Percentiles rank a stretch among this genome's conserved stretches.
Evolutionary conservation across 2,888 invertebrate genomes (phyloP).

Genomic region (Drosophila anomalata): DNA sequence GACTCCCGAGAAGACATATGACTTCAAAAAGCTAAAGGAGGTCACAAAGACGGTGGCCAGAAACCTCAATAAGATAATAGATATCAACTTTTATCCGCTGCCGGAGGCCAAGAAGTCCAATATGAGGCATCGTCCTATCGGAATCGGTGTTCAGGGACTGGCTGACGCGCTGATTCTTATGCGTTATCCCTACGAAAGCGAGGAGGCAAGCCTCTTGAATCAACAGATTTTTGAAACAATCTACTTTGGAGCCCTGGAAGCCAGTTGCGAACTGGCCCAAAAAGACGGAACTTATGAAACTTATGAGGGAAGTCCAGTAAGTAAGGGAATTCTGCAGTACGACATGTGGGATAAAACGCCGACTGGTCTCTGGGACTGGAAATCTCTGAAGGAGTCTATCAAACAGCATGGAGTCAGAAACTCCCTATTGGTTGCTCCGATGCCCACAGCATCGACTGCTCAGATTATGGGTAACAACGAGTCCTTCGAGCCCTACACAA

Average conservation of each 20-base stretch:
- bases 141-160: conserved; percentile 98
- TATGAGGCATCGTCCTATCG: conserved; percentile 92
- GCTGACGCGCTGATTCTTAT: conserved; percentile 98
- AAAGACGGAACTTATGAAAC: conserved; percentile 94
- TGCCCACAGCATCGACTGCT: conserved; percentile 99
- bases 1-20: conserved; percentile 89
- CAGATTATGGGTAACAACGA: conserved; percentile 99
- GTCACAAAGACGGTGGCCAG: conserved; percentile 94
- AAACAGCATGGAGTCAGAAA: conserved; percentile 95
- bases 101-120: conserved; percentile 95
- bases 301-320: conserved; percentile 95
- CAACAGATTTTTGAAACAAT: conserved; percentile 98
- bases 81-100: conserved; percentile 97
- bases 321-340: conserved; percentile 97
- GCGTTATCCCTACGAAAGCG: conserved; percentile 96
- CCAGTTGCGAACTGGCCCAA: conserved; percentile 96
- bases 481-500: conserved; percentile 98
- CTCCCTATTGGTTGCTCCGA: conserved; percentile 96
- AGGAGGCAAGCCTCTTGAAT: conserved; percentile 93
- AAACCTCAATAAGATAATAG: conserved; percentile 98
- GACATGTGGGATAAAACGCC: conserved; percentile 98
- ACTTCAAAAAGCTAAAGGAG: conserved; percentile 93
- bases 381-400: conserved; percentile 91
- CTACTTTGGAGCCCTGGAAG: conserved; percentile 98
- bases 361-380: conserved; percentile 96